Evolutionary conservation across 2,113 vertebrate species (phyloP), one percentile per base, ranked within the genome.

Genomic region (Seriola dumerili): DNA sequence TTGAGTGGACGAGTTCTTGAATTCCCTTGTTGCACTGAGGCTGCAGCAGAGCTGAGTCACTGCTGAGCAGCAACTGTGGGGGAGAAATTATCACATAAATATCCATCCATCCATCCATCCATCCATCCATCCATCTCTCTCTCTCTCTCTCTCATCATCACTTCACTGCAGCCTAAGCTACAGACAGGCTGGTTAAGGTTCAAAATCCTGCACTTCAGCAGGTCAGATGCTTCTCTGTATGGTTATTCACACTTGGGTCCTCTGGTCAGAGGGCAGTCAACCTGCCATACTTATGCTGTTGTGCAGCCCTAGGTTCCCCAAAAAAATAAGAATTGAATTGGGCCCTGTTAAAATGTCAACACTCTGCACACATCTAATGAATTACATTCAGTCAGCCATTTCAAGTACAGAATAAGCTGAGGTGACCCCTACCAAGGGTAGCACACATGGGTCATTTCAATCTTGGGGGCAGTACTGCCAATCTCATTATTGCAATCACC

Each of bases 21-120:
- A 75, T 84, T 50, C 73, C 66, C 65, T 72, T 0, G 14, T 29
- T 76, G 79, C 76, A 55, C 57, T 29, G 36, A 23, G 44, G 68
- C 66, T 67, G 77, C 75, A 74, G 68, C 55, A 68, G 7, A 63
- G 80, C 84, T 81, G 82, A 85, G 74, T 90, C 86, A 87, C 54
- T 54, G 71, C 50, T 50, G 59, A 70, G 66, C 69, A 68, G 61
- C 29, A 79, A 73, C 40, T 36, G 46, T 11, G 48, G 25, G 21
- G 6, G 5, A 61, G 23, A 29, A 29, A 29, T 29, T 29, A 29
- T 29, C 34, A 52, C 12, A 9, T 29, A 44, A 25, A 40, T 17
- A 63, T 50, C 19, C 17, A 55, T 40, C 7, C 6, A 75, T 29
- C 16, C 3, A 8, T 54, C 23, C 10, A 54, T 63, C 57, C 36